Conservation (phyloP, 2,113 vertebrate genomes). For the Murina feae region DNA sequence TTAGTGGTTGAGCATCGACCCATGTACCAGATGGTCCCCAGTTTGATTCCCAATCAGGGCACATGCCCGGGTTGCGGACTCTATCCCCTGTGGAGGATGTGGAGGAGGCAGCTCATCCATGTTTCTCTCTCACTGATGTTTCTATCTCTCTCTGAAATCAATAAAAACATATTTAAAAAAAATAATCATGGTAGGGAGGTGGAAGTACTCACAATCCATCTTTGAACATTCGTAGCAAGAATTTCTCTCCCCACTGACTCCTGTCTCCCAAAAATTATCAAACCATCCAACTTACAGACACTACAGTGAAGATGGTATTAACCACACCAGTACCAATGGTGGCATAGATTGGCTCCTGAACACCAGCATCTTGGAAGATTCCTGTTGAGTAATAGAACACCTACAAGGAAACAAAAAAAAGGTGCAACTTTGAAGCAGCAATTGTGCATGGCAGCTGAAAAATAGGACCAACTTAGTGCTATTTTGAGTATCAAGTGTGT, state of each 20-base stretch:
- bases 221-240: not conserved
- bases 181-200: not conserved
- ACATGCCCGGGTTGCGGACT: too few relatives aligned
- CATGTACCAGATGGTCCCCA: too few relatives aligned
- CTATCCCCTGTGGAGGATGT: too few relatives aligned
- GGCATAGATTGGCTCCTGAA: slow-evolving; percentile 87
- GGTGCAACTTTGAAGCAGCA: not conserved
- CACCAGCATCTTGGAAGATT: slow-evolving; percentile 88
- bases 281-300: slow-evolving; percentile 86
- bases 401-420: slow-evolving; percentile 72
- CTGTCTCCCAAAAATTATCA: not conserved
- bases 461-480: not conserved
- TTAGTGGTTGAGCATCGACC: too few relatives aligned
- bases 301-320: slow-evolving; percentile 93
- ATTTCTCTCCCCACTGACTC: not conserved
- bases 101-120: too few relatives aligned
- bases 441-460: not conserved
- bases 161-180: too few relatives aligned
- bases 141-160: too few relatives aligned
- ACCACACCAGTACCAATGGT: slow-evolving; percentile 94
- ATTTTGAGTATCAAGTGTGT: not conserved
- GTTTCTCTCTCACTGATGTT: too few relatives aligned
- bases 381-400: slow-evolving; percentile 96
- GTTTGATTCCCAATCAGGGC: too few relatives aligned
- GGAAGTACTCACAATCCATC: not conserved